Evolutionary conservation across 2,797 vertebrate species (phyloP).

Genomic region (Malacoctenus gilli): DNA sequence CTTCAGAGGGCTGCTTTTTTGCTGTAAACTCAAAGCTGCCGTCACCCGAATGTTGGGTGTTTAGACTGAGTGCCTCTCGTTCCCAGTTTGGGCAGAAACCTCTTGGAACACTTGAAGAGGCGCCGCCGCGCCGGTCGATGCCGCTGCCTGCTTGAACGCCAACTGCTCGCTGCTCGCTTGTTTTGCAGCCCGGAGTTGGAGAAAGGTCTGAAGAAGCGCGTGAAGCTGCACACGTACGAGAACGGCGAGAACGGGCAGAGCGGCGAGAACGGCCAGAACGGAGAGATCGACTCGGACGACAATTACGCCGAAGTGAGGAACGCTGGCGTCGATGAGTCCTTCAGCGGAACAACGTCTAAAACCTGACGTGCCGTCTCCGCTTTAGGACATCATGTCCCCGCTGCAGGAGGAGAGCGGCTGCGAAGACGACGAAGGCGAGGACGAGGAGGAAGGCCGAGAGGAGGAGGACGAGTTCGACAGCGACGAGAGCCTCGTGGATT

Average conservation of each 20-base stretch:
- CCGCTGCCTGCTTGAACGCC: too few relatives aligned
- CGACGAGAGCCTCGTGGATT: slow-evolving; percentile 93
- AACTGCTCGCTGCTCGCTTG: too few relatives aligned
- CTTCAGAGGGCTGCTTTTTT: slow-evolving; percentile 31
- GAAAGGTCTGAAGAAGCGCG: slow-evolving; percentile 90
- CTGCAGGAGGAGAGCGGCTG: slow-evolving; percentile 95
- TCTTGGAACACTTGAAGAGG: slow-evolving; percentile 1
- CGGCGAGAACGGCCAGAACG: slow-evolving; percentile 77
- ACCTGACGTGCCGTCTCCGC: slow-evolving; percentile 2
- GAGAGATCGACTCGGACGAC: slow-evolving; percentile 92
- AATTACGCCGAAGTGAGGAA: slow-evolving; percentile 83
- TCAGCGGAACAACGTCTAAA: slow-evolving; percentile 26
- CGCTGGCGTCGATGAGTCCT: too few relatives aligned
- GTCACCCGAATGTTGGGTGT: slow-evolving; percentile 31
- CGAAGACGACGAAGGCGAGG: slow-evolving; percentile 91
- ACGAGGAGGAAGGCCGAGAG: slow-evolving; percentile 87
- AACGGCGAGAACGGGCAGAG: slow-evolving; percentile 84
- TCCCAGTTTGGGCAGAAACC: neutral
- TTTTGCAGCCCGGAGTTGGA: slow-evolving; percentile 90
- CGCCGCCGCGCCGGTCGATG: too few relatives aligned
- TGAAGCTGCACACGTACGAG: slow-evolving; percentile 84
- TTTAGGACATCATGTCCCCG: slow-evolving; percentile 79
- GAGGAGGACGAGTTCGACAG: slow-evolving; percentile 88
- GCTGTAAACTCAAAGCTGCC: slow-evolving; percentile 36
- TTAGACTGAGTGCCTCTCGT: slow-evolving; percentile 1